Evolutionary conservation across 2,113 vertebrate genomes (phyloP), one percentile per base, ranked within the genome.

Genomic region (Takifugu bimaculatus): DNA sequence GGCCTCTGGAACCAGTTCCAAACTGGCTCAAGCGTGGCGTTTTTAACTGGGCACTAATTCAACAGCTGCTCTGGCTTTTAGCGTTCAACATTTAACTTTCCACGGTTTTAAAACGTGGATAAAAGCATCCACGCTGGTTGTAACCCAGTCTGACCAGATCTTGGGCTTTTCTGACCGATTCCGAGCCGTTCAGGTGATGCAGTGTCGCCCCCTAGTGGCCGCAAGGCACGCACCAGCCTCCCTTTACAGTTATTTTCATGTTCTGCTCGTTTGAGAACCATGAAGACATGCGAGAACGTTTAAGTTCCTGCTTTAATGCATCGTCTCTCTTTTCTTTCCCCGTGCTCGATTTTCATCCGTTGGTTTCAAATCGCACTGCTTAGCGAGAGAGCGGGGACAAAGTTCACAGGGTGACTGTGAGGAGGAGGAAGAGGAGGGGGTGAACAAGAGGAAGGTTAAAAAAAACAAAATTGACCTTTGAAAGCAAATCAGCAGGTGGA

Each of bases 401-500:
- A 91, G 91, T 91, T 91, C 91, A 87, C 81, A 73, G 74, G 75
- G 69, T 71, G 65, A 77, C 60, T 49, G 59, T 77, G 77, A 78
- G 84, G 75, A 83, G 84, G 81, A 75, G 77, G 79, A 39, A 39
- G 35, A 39, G 35, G 35, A 32, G 35, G 45, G 77, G 85, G 83
- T 74, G 77, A 83, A 83, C 39, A 74, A 76, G 74, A 83, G 82
- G 85, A 69, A 82, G 75, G 79, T 72, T 78, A 52, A 29, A 47
- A 65, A 70, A 82, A 85, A 63, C 49, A 78, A 87, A 72, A 85
- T 79, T 87, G 81, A 88, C 87, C 88, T 86, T 87, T 85, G 80
- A 85, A 82, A 86, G 85, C 77, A 84, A 89, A 88, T 88, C 82
- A 87, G 88, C 87, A 89, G 85, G 88, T 89, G 83, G 80, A 88